Base-by-base conservation (phyloP, 2,888 invertebrate genomes). In the Calameuta idolon region DNA sequence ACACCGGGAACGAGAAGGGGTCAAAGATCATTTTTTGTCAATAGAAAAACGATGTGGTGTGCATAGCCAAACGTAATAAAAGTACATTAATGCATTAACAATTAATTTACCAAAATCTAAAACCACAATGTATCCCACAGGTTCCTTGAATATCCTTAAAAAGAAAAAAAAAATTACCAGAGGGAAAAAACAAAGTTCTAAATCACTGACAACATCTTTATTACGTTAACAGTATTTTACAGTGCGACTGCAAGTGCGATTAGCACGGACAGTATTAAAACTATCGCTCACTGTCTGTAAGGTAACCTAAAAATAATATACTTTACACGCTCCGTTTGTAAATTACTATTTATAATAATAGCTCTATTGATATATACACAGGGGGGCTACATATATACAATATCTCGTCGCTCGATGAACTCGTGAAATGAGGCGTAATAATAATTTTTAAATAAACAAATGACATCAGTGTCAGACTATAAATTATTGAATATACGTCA, bases 1-100 rank as follows among this genome's bases (percentile, higher is more conserved):
- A 55, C 23, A 23, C 23, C 55, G 55, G 55, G 55, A 55, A 55
- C 55, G 55, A 55, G 71, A 71, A 12, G 31, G 9, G 71, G 33
- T 71, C 74, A 74, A 76, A 82, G 73, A 77, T 80, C 74, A 75
- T 74, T 79, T 34, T 81, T 82, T 83, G 85, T 84, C 79, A 80
- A 79, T 80, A 79, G 81, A 79, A 80, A 78, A 55, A 23, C 55
- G 9, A 55, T 84, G 81, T 83, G 83, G 83, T 83, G 83, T 80
- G 83, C 82, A 80, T 86, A 80, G 85, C 82, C 84, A 83, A 86
- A 82, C 81, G 78, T 85, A 86, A 86, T 87, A 87, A 87, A 85
- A 85, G 83, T 86, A 85, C 83, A 85, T 81, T 83, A 83, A 85
- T 82, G 83, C 83, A 83, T 82, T 82, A 81, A 71, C 15, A 31